phyloP scores from a whole-genome alignment of 2,113 vertebrate species.

The Takifugu flavidus region DNA sequence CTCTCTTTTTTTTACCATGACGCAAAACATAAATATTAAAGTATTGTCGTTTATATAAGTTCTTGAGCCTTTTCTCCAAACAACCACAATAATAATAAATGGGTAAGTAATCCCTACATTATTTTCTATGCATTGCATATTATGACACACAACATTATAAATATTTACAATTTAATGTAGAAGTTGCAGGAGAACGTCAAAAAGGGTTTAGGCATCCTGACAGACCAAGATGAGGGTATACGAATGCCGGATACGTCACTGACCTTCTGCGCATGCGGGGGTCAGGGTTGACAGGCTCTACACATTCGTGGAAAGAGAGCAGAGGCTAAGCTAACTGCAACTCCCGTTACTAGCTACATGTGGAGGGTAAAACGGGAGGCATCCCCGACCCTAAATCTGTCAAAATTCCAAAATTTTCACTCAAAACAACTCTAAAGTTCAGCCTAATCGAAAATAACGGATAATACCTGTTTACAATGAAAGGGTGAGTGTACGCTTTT shows the following conservation, averaged over 20 bases:
- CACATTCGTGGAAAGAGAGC: conserved; percentile 63
- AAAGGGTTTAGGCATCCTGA: conserved; percentile 3
- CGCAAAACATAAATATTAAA: no score
- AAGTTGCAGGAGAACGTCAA: no score
- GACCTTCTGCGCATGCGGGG: conserved; percentile 56
- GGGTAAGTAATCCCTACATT: no score
- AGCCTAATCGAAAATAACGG: conserved; percentile 50
- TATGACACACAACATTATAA: no score
- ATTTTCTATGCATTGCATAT: no score
- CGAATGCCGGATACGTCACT: fast-evolving
- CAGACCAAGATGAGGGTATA: conserved; percentile 9
- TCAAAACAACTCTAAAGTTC: conserved; percentile 55
- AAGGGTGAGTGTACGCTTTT: conserved; percentile 76
- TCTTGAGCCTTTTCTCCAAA: no score
- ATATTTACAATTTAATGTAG: no score
- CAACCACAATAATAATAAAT: no score
- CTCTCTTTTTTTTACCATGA: no score
- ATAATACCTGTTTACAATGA: conserved; percentile 73
- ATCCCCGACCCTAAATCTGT: conserved; percentile 71
- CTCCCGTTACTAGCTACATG: conserved; percentile 75
- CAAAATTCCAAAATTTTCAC: conserved; percentile 48
- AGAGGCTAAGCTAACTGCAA: conserved; percentile 70
- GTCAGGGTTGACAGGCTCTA: conserved; percentile 69
- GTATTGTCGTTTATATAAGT: no score
- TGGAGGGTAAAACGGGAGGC: conserved; percentile 78